Evolutionary conservation across 2,888 invertebrate species (phyloP).

Genomic region (Augochlorella aurata): DNA sequence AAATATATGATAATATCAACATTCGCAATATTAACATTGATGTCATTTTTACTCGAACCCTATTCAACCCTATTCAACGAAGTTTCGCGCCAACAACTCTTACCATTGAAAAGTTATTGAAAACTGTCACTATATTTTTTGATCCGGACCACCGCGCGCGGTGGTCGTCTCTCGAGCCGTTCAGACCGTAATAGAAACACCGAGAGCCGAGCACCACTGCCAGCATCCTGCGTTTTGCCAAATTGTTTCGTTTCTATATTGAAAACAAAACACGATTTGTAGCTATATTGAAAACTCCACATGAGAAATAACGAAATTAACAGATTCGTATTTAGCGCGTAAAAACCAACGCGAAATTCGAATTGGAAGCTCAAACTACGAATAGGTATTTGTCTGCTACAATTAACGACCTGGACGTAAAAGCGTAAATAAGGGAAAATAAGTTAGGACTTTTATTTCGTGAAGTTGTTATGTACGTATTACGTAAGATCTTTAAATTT

Average conservation of each 20-base stretch:
- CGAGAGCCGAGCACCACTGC: neutral
- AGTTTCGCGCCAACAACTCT: neutral
- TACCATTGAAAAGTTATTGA: neutral
- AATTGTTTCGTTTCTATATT: constrained; percentile 5
- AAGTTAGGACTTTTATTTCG: too few species aligned
- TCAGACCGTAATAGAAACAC: neutral
- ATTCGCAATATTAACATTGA: neutral
- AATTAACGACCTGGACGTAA: neutral
- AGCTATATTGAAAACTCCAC: neutral
- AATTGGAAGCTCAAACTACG: neutral
- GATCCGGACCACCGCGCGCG: neutral
- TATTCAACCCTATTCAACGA: neutral
- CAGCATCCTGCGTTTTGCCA: neutral
- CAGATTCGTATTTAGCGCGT: neutral
- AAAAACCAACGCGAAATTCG: neutral
- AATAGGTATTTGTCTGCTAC: neutral
- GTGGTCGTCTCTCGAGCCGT: neutral
- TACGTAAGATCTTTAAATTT: too few species aligned
- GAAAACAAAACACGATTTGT: neutral
- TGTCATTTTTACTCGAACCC: neutral
- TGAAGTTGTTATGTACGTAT: too few species aligned
- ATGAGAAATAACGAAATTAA: neutral
- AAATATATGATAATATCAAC: neutral
- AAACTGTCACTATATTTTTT: neutral
- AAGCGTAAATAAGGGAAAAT: neutral